Conservation (phyloP, 1,140 invertebrate genomes). For the Kradibia gibbosae region DNA sequence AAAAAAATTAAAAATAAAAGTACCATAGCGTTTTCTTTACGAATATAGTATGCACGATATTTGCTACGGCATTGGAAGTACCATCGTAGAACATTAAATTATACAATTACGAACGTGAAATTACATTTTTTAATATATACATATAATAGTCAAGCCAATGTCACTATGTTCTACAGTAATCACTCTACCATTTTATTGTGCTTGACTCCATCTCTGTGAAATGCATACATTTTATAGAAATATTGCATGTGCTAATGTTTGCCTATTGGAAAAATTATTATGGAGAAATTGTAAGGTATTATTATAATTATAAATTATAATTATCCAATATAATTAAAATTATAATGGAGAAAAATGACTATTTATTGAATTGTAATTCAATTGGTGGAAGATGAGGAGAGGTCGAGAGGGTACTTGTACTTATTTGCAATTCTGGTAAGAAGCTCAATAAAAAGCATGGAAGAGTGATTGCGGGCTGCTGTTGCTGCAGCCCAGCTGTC, state of each 20-base stretch:
- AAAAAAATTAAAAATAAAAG: background rate
- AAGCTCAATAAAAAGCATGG: conserved; percentile 29
- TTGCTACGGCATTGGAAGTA: background rate
- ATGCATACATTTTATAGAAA: background rate
- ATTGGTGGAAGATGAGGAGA: background rate
- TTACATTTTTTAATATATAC: background rate
- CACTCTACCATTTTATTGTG: background rate
- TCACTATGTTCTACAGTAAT: background rate
- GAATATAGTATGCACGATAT: background rate
- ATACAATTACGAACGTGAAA: background rate
- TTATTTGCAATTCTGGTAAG: too few relatives aligned
- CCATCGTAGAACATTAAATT: background rate
- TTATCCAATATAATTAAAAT: too few relatives aligned
- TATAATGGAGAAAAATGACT: too few relatives aligned
- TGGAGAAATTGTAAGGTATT: too few relatives aligned
- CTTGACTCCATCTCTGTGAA: background rate
- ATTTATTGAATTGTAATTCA: too few relatives aligned
- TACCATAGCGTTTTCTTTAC: background rate
- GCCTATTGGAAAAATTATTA: background rate
- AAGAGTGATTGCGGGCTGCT: background rate
- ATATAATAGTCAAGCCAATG: background rate
- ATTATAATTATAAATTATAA: too few relatives aligned
- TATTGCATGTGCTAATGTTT: background rate
- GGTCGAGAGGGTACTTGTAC: background rate
- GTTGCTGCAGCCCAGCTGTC: background rate